A percentile compares a stretch with the other conserved stretches of the same genome.
phyloP scores from a whole-genome alignment of 2,797 vertebrate genomes.

The Parotocinclus haroldoi region DNA sequence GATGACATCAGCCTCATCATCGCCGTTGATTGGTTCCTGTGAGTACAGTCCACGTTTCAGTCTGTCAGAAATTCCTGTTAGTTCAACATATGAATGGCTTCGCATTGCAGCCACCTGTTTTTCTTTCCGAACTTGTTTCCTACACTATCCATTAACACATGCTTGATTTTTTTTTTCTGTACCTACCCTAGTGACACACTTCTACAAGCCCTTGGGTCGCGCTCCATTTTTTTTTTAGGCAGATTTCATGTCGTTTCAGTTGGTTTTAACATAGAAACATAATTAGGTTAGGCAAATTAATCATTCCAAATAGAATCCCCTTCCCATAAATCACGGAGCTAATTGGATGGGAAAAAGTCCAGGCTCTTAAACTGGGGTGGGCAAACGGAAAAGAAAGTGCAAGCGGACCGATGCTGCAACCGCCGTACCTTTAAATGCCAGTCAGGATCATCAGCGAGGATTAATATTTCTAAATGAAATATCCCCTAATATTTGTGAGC shows the following conservation, averaged over 20 bases:
- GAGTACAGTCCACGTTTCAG: constrained; percentile 64
- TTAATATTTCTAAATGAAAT: too few relatives aligned
- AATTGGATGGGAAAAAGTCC: constrained; percentile 71
- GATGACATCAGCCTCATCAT: constrained; percentile 98
- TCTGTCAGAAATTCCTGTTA: background rate
- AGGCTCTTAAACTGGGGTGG: constrained; percentile 61
- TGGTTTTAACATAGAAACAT: constrained; percentile 81
- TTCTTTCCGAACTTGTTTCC: constrained; percentile 7
- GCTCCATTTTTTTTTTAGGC: constrained; percentile 65
- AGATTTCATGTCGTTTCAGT: constrained; percentile 68
- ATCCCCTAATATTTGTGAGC: too few relatives aligned
- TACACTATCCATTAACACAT: constrained; percentile 39
- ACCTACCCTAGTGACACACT: constrained; percentile 72
- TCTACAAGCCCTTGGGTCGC: constrained; percentile 61
- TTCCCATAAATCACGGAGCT: constrained; percentile 66
- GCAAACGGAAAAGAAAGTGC: constrained; percentile 50
- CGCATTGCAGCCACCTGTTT: background rate
- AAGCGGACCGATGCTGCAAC: background rate
- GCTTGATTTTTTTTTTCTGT: constrained; percentile 50
- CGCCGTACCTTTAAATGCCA: too few relatives aligned
- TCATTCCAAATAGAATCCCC: constrained; percentile 75
- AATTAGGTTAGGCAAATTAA: constrained; percentile 83
- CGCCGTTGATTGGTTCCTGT: constrained; percentile 98
- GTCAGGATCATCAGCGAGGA: too few relatives aligned
- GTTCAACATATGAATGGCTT: background rate